Percentiles rank a stretch among this genome's conserved stretches.
phyloP scores from a whole-genome alignment of 2,113 vertebrate species.

The Nestor notabilis region DNA sequence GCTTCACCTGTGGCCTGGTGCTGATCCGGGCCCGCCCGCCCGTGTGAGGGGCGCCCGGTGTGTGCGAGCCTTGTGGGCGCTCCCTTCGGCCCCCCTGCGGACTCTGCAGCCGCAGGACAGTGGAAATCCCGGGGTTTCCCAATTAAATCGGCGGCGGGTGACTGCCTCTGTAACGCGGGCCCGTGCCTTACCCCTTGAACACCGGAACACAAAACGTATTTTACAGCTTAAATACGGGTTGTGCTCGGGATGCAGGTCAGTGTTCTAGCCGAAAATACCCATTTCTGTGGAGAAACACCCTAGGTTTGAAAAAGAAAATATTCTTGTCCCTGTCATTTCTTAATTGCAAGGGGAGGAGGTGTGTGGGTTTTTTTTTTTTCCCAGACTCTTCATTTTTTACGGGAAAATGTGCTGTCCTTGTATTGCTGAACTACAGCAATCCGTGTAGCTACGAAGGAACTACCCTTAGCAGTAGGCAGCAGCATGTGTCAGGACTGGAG shows the following conservation, averaged over 20 bases:
- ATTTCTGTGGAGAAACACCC: not conserved
- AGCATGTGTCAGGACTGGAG: not conserved
- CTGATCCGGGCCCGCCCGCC: too few relatives aligned
- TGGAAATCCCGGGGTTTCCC: not conserved
- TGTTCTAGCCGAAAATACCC: not conserved
- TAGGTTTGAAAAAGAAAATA: not conserved
- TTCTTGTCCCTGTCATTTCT: too few relatives aligned
- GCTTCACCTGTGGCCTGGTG: not conserved
- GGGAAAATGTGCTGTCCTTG: not conserved
- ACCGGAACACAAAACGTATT: accelerated
- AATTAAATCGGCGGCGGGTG: not conserved
- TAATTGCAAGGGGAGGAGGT: too few relatives aligned
- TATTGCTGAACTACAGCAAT: not conserved
- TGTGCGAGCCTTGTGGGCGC: too few relatives aligned
- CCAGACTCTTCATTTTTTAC: accelerated
- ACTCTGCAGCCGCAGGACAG: not conserved
- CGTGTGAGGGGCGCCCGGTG: not conserved
- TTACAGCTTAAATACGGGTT: not conserved
- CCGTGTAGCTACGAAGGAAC: accelerated
- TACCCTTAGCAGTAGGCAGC: not conserved
- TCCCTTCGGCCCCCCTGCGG: too few relatives aligned
- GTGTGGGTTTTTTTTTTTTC: not conserved
- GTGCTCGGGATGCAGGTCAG: not conserved
- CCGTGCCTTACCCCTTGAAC: accelerated
- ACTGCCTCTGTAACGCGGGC: accelerated